Evolutionary conservation across 2,888 invertebrate species (phyloP).

Genomic region (Cancer borealis): DNA sequence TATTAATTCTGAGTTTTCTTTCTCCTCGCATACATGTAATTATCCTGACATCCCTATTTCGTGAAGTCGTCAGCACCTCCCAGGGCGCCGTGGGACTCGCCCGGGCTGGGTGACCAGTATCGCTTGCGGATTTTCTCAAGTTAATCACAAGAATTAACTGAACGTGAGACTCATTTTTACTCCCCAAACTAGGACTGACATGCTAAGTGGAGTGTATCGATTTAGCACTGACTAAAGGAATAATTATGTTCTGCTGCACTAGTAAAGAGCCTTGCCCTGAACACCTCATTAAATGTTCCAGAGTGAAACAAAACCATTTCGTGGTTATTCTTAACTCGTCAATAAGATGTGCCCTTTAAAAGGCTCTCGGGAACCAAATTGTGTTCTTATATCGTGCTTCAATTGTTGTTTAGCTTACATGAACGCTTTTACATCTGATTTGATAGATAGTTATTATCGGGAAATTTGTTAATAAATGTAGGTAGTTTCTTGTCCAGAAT

Average conservation of each 20-base stretch:
- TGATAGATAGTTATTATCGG: neutral
- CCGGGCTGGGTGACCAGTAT: neutral
- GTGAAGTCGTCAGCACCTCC: slow-evolving; percentile 36
- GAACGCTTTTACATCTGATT: neutral
- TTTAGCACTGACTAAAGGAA: neutral
- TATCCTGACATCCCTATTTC: slow-evolving; percentile 42
- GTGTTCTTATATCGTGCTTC: neutral
- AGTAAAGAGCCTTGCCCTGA: neutral
- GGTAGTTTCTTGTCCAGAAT: too few relatives aligned
- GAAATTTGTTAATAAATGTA: neutral
- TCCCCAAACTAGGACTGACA: neutral
- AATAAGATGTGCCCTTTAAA: neutral
- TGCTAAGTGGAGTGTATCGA: neutral
- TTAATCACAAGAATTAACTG: neutral
- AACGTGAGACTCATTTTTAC: neutral
- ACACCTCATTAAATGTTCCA: neutral
- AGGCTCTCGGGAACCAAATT: neutral
- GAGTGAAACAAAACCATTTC: neutral
- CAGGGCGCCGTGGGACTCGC: neutral
- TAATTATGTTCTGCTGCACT: neutral
- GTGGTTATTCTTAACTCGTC: neutral
- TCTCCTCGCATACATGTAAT: slow-evolving; percentile 25
- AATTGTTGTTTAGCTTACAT: neutral
- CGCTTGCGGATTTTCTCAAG: neutral
- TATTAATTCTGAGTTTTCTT: slow-evolving; percentile 39